Evolutionary conservation across 2,113 vertebrate genomes (phyloP).

Genomic region (Sinocyclocheilus grahami): DNA sequence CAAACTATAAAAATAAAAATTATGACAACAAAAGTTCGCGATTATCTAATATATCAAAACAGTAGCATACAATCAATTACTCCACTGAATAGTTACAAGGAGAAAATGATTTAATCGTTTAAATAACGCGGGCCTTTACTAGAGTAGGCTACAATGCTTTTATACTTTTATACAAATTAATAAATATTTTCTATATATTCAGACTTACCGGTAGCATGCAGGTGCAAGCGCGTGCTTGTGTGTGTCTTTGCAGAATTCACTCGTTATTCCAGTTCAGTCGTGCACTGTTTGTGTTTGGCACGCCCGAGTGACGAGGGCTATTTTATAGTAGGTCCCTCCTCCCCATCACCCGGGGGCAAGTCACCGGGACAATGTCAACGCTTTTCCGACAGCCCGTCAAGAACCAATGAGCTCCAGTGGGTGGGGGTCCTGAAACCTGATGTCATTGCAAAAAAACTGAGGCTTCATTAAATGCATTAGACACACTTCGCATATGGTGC

Average conservation of each 20-base stretch:
- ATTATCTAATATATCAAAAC: neutral
- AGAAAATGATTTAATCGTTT: neutral
- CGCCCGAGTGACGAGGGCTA: slow-evolving; percentile 63
- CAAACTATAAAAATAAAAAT: neutral
- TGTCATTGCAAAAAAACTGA: slow-evolving; percentile 79
- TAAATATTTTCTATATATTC: neutral
- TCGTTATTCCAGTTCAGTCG: slow-evolving; percentile 70
- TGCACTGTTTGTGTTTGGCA: slow-evolving; percentile 73
- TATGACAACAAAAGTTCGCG: neutral
- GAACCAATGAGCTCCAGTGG: slow-evolving; percentile 80
- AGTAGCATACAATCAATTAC: neutral
- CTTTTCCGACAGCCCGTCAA: slow-evolving; percentile 69
- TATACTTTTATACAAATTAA: neutral
- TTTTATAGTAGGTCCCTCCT: slow-evolving; percentile 80
- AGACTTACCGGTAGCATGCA: slow-evolving; percentile 66
- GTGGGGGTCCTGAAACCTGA: slow-evolving; percentile 74
- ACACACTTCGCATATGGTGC: slow-evolving; percentile 78
- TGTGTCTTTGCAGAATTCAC: slow-evolving; percentile 62
- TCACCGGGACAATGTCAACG: slow-evolving; percentile 79
- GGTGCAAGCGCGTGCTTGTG: slow-evolving; percentile 56
- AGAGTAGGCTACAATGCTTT: too few relatives aligned
- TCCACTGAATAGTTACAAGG: neutral
- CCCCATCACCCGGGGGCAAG: slow-evolving; percentile 62
- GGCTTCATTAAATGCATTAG: slow-evolving; percentile 78
- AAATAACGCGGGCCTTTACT: neutral